Conservation (phyloP, 1,140 invertebrate genomes). For the Lucilia cuprina region DNA sequence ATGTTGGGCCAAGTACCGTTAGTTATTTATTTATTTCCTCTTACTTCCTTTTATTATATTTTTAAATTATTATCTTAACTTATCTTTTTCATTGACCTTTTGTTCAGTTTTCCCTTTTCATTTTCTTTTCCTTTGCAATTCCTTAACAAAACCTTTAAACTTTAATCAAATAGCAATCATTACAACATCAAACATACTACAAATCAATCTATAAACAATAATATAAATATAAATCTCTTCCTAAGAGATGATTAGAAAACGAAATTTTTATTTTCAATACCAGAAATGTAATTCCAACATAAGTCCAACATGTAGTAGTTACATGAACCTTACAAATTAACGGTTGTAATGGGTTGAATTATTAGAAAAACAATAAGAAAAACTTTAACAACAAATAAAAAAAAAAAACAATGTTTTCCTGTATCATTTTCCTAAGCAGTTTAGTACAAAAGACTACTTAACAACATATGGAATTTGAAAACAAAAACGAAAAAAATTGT, state of each 20-base stretch:
- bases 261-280: neutral
- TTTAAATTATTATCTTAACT: too few species aligned
- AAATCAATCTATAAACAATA: too few species aligned
- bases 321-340: conserved; percentile 33
- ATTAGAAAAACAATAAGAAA: conserved; percentile 17
- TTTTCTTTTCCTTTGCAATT: too few species aligned
- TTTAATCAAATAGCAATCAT: too few species aligned
- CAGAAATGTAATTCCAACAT: neutral
- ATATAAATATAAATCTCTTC: too few species aligned
- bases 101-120: too few species aligned
- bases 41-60: too few species aligned
- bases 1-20: too few species aligned
- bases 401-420: neutral
- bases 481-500: neutral
- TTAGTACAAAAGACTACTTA: neutral
- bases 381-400: neutral
- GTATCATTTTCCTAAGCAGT: neutral
- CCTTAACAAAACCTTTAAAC: too few species aligned
- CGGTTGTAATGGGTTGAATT: conserved; percentile 25
- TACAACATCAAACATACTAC: too few species aligned
- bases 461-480: neutral
- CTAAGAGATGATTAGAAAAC: neutral
- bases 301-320: neutral
- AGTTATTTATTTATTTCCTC: too few species aligned
- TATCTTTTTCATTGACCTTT: too few species aligned